Evolutionary conservation across 2,797 vertebrate genomes (phyloP).

Genomic region (Sebastes variabilis): DNA sequence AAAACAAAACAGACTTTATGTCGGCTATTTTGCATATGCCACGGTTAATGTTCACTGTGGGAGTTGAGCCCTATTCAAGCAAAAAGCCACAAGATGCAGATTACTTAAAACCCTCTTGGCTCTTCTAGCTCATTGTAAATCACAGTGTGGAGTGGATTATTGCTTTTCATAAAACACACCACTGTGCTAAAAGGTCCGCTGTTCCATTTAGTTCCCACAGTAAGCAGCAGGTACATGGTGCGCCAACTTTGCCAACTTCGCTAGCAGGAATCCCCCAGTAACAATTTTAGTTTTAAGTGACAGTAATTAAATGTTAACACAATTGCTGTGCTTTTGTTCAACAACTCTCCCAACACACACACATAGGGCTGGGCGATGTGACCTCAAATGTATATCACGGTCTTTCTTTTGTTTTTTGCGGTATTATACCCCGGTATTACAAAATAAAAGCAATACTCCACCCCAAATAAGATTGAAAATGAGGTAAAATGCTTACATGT

Average conservation of each 20-base stretch:
- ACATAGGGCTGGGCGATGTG: accelerated
- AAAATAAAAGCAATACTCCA: too few species aligned
- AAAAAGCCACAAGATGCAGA: slow-evolving; percentile 61
- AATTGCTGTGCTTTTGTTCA: not conserved
- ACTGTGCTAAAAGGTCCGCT: slow-evolving; percentile 4
- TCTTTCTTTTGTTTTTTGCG: too few species aligned
- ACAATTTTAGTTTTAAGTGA: slow-evolving; percentile 5
- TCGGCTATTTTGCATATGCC: slow-evolving; percentile 56
- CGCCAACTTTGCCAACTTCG: not conserved
- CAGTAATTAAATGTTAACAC: slow-evolving; percentile 21
- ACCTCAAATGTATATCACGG: too few species aligned
- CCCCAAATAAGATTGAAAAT: too few species aligned
- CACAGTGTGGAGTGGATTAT: slow-evolving; percentile 38
- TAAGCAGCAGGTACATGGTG: slow-evolving; percentile 10
- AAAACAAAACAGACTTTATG: slow-evolving; percentile 6
- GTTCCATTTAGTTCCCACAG: slow-evolving; percentile 9
- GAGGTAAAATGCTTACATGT: too few species aligned
- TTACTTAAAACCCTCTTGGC: slow-evolving; percentile 60
- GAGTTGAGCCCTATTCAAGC: slow-evolving; percentile 45
- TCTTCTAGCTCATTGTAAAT: slow-evolving; percentile 45
- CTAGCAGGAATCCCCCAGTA: slow-evolving; percentile 9
- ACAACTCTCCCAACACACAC: not conserved
- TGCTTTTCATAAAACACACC: slow-evolving; percentile 15
- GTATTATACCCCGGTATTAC: accelerated
- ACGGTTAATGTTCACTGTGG: slow-evolving; percentile 53